Percentiles rank a stretch among this genome's conserved stretches.
phyloP scores from a whole-genome alignment of 2,113 vertebrate genomes.

The Cettia cetti region DNA sequence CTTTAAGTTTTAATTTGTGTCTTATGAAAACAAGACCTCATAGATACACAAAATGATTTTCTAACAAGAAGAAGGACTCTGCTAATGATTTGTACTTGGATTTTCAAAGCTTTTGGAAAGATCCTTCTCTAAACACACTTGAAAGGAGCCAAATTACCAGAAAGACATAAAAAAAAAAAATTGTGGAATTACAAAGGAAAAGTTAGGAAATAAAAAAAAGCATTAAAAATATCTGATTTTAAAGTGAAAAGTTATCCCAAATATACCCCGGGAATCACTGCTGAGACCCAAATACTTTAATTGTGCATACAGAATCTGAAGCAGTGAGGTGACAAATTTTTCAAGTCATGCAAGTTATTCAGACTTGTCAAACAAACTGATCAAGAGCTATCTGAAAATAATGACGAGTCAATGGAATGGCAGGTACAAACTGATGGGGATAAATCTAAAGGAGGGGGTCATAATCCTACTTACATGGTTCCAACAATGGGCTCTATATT shows the following conservation, averaged over 20 bases:
- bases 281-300: not conserved
- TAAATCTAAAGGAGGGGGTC: not conserved
- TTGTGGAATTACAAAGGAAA: not conserved
- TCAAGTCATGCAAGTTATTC: not conserved
- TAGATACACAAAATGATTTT: not conserved
- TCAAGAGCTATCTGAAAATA: not conserved
- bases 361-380: not conserved
- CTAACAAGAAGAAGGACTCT: not conserved
- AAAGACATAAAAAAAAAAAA: no score
- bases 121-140: not conserved
- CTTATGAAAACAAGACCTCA: not conserved
- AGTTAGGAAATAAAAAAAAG: not conserved
- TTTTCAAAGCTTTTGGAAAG: not conserved
- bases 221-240: not conserved
- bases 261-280: not conserved
- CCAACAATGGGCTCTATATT: not conserved
- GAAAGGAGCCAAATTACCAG: not conserved
- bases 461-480: not conserved
- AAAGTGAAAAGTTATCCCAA: not conserved
- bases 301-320: not conserved
- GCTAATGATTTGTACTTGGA: not conserved
- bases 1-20: not conserved
- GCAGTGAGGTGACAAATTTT: not conserved
- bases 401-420: not conserved
- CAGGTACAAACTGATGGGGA: not conserved